Evolutionary conservation across 2,113 vertebrate species (phyloP).

Genomic region (Hydrochoerus hydrochaeris): DNA sequence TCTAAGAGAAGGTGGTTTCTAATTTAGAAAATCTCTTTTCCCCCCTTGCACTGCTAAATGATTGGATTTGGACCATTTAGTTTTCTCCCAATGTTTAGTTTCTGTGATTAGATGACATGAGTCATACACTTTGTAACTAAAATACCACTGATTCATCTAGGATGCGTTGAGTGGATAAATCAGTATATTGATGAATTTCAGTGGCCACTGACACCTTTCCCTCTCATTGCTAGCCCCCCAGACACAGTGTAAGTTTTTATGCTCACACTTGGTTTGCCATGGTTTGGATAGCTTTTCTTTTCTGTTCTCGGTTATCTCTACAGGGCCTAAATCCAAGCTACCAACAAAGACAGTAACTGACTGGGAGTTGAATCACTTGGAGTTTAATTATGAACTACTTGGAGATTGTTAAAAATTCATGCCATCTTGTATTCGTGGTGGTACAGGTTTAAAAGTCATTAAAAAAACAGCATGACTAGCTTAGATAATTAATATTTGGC

Average conservation of each 20-base stretch:
- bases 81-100: neutral
- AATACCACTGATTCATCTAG: constrained; percentile 58
- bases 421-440: constrained; percentile 63
- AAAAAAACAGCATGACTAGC: constrained; percentile 76
- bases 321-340: constrained; percentile 27
- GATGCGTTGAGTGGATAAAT: constrained; percentile 40
- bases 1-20: constrained; percentile 43
- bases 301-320: neutral
- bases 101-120: constrained; percentile 44
- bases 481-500: constrained; percentile 81
- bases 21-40: constrained; percentile 31
- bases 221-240: constrained; percentile 36
- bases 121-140: constrained; percentile 57
- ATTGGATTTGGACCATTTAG: constrained; percentile 46
- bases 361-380: constrained; percentile 64
- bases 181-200: constrained; percentile 55
- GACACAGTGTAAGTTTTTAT: neutral
- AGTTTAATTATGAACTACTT: constrained; percentile 80
- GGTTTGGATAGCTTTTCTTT: neutral
- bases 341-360: constrained; percentile 64
- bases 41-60: neutral
- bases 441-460: constrained; percentile 80
- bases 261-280: neutral
- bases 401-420: constrained; percentile 74
- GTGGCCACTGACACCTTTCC: constrained; percentile 9